These are phyloP conservation scores for Drosophila greeni DNA, from an alignment of 2,888 invertebrate genomes.

Conservation along the genomic window DNA sequence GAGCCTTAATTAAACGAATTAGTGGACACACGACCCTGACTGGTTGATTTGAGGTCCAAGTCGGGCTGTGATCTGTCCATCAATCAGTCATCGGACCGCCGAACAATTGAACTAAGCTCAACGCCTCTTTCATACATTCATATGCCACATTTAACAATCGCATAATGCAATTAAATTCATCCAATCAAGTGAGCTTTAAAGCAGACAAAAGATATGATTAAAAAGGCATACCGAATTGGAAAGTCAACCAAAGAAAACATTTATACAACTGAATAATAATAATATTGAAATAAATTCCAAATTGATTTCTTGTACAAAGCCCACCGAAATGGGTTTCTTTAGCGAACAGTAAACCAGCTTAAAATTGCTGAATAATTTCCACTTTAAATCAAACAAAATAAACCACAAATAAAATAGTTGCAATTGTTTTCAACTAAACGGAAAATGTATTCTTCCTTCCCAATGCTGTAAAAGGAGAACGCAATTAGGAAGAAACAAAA, in stretches of 20 bases:
- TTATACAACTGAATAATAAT: not conserved
- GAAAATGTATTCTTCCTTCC: not conserved
- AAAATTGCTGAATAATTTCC: constrained; percentile 10
- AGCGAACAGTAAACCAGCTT: not conserved
- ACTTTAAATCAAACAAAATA: constrained; percentile 14
- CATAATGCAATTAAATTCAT: constrained; percentile 9
- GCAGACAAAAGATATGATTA: not conserved
- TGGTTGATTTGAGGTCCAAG: constrained; percentile 1
- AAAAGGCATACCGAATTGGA: too few species aligned
- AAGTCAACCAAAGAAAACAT: not conserved
- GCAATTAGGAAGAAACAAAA: constrained; percentile 1
- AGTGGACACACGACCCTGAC: constrained; percentile 26
- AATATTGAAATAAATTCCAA: not conserved
- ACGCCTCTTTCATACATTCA: not conserved
- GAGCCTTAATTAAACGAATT: constrained; percentile 52
- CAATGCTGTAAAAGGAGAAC: not conserved
- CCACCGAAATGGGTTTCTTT: not conserved
- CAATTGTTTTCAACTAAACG: constrained; percentile 5
- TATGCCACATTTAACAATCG: constrained; percentile 1
- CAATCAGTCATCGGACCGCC: constrained; percentile 16
- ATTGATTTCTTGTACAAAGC: constrained; percentile 1
- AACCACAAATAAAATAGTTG: constrained; percentile 25
- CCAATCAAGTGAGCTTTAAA: not conserved
- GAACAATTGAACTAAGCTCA: constrained; percentile 9
- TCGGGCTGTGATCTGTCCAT: constrained; percentile 16